phyloP scores from a whole-genome alignment of 2,113 vertebrate species.

The Zapus hudsonius region DNA sequence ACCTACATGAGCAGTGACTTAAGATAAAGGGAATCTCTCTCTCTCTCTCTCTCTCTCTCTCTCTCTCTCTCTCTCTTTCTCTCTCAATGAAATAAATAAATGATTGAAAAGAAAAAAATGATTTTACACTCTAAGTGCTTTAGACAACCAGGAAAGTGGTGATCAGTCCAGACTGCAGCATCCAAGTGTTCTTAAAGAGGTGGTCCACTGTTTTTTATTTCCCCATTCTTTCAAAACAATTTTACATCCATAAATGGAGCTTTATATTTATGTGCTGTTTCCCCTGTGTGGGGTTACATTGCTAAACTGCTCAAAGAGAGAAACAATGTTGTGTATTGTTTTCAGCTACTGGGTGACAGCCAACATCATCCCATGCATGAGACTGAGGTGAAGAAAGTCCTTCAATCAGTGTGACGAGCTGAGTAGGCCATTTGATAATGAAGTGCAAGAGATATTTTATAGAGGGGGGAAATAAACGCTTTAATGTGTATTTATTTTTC shows the following conservation, averaged over 20 bases:
- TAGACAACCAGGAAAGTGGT: background rate
- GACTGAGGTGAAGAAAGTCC: background rate
- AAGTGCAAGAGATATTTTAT: background rate
- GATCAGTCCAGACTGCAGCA: background rate
- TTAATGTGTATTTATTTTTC: background rate
- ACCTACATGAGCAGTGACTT: background rate
- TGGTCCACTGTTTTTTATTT: background rate
- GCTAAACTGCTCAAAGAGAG: background rate
- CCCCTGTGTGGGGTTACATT: background rate
- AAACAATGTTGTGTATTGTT: background rate
- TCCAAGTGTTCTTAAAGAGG: background rate
- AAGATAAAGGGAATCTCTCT: background rate
- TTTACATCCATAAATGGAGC: background rate
- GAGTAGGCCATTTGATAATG: background rate
- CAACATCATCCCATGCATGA: background rate
- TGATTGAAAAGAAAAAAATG: too few relatives aligned
- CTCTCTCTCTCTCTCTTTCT: background rate
- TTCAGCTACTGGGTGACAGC: background rate
- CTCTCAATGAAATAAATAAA: too few relatives aligned
- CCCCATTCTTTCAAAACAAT: background rate
- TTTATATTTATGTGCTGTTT: background rate
- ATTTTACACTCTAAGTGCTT: background rate
- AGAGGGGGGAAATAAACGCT: background rate
- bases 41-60: too few relatives aligned
- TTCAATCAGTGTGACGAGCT: background rate